Base-by-base conservation (phyloP, 2,797 vertebrate species). In the Syngnathus rostellatus region DNA sequence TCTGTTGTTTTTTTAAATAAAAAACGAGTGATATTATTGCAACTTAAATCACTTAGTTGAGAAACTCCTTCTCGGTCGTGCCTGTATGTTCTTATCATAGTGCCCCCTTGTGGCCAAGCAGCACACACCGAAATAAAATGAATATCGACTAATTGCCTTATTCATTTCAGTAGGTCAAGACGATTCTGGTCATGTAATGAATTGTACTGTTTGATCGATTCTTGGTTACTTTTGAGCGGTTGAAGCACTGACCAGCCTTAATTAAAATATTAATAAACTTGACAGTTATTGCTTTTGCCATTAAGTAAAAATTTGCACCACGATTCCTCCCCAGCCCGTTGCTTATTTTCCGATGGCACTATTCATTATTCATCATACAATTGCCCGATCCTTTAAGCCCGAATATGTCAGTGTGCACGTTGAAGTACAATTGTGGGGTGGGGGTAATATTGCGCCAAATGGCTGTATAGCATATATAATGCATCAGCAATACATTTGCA, bases 381-480 rank as follows among this genome's bases (percentile, higher is more conserved):
- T 70, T 51, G 66, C 38, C 39, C 67, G 60, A 64, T 37, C 61
- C 62, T 68, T 41, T 77, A 67, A 69, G 37, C 40, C 46, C 71
- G 50, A 37, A 67, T 66, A 51, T 69, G 60, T 67, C 37, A 5
- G 66, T 57, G 48, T 60, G 50, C 45, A 12, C 67, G 67, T 75
- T 40, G 59, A 25, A 58, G 73, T 66, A 72, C 63, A 82, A 78
- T 76, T 72, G 76, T 80, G 11, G 41, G 25, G n/a, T 16, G 10
- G 43, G 3, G 12, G 10, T 2, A 19, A 25, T 41, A 21, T 8
- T 41, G 64, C 17, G 71, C 65, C 60, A 81, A 88, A 88, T 87
- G 80, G 83, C 83, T 67, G 59, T 53, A 2, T 51, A 31, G 55
- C 51, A 85, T 88, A 66, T 81, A 85, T 88, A 85, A 89, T 89